Evolutionary conservation across 2,113 vertebrate genomes (phyloP).

Genomic region (Gavia stellata): DNA sequence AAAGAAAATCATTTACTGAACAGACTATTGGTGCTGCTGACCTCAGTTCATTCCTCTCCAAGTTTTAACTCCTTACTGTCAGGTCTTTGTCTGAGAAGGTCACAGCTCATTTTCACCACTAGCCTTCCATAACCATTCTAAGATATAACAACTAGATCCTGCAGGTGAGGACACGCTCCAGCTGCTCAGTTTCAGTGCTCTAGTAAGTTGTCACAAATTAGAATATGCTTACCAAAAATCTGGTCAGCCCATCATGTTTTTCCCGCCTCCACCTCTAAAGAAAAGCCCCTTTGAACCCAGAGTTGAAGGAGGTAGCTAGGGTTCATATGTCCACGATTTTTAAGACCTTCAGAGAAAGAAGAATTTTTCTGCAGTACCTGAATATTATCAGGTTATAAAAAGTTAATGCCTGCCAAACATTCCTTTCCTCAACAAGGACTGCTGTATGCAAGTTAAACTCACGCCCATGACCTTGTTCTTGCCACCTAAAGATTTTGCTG

Average conservation of each 20-base stretch:
- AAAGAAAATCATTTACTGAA: constrained; percentile 43
- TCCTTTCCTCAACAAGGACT: not conserved
- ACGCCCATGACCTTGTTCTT: not conserved
- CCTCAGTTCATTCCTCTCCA: constrained; percentile 31
- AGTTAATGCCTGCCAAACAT: not conserved
- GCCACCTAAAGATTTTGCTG: not conserved
- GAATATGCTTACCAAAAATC: not conserved
- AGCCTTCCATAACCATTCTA: not conserved
- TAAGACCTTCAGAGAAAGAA: not conserved
- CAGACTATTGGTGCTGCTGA: not conserved
- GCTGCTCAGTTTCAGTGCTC: not conserved
- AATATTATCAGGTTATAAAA: not conserved
- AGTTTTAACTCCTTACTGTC: not conserved
- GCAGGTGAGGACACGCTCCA: not conserved
- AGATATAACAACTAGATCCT: not conserved
- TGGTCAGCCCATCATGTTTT: not conserved
- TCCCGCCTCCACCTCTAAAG: not conserved
- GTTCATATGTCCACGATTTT: not conserved
- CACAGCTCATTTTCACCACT: not conserved
- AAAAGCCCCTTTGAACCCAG: not conserved
- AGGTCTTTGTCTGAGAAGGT: not conserved
- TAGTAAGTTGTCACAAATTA: not conserved
- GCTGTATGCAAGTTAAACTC: not conserved
- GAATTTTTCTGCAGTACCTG: not conserved
- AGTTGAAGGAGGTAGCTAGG: not conserved